Evolutionary conservation across 2,797 vertebrate species (phyloP), one percentile per base, ranked within the genome.

Genomic region (Micropoecilia bifurca): DNA sequence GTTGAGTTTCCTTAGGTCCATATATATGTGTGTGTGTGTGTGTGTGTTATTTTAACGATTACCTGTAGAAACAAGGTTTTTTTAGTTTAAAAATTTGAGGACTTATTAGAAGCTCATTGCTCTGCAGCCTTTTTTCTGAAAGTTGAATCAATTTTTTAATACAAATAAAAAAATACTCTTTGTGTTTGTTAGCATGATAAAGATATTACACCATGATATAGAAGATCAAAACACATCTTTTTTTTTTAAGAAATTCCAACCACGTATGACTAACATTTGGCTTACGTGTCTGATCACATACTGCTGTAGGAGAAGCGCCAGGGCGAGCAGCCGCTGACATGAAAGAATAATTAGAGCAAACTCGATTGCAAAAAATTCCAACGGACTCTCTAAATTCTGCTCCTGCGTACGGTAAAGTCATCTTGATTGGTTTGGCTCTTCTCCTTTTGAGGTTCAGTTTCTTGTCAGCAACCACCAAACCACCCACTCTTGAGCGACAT

Each of bases 31-130:
- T n/a, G n/a, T n/a, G n/a, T n/a, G n/a, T n/a, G n/a, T n/a, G n/a
- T n/a, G n/a, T n/a, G n/a, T n/a, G n/a, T n/a, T 41, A 3, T 69
- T 69, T 12, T 68, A 41, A 25, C 12, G 1, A 69, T 25, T 41
- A 68, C 9, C 30, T 43, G 9, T 41, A 41, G 10, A 41, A 13
- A 25, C 22, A 43, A 43, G 4, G 43, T 25, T 25, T 43, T 13
- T 12, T n/a, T 79, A 80, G 71, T 82, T 25, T 69, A 43, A 82
- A 28, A 28, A 57, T 28, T 14, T n/a, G 53, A 55, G 9, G 25
- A n/a, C 25, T n/a, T 28, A 28, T 10, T 20, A 48, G 10, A 78
- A 66, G 16, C 30, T 74, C 14, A 45, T n/a, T 0, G 57, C 9
- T 48, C 3, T 33, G 30, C 30, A 39, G 47, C n/a, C 30, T 53